A percentile compares a stretch with the other conserved stretches of the same genome.
phyloP scores from a whole-genome alignment of 2,797 vertebrate species.

The Staurois parvus region DNA sequence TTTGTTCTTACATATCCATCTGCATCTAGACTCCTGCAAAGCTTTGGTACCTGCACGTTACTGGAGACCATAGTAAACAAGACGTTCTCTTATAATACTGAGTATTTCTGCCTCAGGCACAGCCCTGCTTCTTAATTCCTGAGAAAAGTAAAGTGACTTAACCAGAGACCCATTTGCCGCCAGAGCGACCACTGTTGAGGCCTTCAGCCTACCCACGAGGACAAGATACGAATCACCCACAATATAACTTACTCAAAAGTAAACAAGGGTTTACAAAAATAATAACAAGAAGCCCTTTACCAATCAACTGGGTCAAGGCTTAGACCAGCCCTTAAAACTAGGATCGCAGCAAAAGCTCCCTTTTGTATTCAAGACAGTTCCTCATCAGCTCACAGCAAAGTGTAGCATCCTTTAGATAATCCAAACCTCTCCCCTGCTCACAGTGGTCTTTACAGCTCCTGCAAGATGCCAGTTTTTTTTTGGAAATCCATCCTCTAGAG shows the following conservation, averaged over 20 bases:
- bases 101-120: slow-evolving; percentile 17
- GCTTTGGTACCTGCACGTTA: slow-evolving; percentile 35
- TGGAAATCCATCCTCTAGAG: not conserved
- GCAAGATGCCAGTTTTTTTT: not conserved
- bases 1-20: not conserved
- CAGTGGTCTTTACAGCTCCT: not conserved
- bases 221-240: not conserved
- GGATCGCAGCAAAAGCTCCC: not conserved
- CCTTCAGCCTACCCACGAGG: not conserved
- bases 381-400: not conserved
- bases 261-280: slow-evolving; percentile 10
- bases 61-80: not conserved
- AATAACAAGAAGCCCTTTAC: slow-evolving; percentile 6
- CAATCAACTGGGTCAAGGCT: not conserved
- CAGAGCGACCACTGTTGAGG: not conserved
- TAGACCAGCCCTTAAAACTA: not conserved
- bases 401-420: not conserved
- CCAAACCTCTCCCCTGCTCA: not conserved
- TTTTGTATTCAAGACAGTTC: not conserved
- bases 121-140: slow-evolving; percentile 45
- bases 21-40: not conserved
- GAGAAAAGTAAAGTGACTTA: slow-evolving; percentile 45
- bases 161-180: not conserved
- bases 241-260: not conserved
- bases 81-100: slow-evolving; percentile 40